phyloP scores from a whole-genome alignment of 1,140 invertebrate species.

The Telenomus remus region DNA sequence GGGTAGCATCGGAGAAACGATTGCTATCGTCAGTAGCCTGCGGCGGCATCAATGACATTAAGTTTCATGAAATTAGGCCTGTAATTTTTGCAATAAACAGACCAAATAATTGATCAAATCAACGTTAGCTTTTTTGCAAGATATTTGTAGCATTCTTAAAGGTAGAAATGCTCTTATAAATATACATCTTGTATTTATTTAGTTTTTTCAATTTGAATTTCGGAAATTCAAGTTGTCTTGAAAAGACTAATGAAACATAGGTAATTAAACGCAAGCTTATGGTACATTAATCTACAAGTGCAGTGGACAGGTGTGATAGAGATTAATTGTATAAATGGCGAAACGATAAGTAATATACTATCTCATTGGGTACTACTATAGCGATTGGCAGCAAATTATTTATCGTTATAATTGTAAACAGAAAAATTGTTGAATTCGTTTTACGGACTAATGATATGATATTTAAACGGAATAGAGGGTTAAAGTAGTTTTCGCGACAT shows the following conservation, averaged over 20 bases:
- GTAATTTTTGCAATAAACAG: constrained; percentile 14
- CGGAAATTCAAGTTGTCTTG: constrained; percentile 12
- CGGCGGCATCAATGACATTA: constrained; percentile 29
- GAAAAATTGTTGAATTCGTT: too few relatives aligned
- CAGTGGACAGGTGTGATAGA: constrained; percentile 10
- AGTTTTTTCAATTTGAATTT: constrained; percentile 4
- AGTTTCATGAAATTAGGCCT: constrained; percentile 6
- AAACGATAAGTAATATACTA: not conserved
- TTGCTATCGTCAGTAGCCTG: constrained; percentile 51
- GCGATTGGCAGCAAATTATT: too few relatives aligned
- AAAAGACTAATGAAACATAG: constrained; percentile 9
- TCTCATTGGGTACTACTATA: not conserved
- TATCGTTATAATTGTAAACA: too few relatives aligned
- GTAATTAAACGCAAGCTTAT: constrained; percentile 37
- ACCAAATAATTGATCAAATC: constrained; percentile 16
- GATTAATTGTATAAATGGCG: not conserved
- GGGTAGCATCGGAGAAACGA: constrained; percentile 52
- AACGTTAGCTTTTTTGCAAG: constrained; percentile 18
- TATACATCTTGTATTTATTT: constrained; percentile 27
- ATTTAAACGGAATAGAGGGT: too few relatives aligned
- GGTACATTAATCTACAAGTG: constrained; percentile 42
- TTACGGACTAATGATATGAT: too few relatives aligned
- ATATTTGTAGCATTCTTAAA: constrained; percentile 6
- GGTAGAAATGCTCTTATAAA: constrained; percentile 11
- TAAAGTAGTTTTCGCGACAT: too few relatives aligned